Percentiles rank a stretch among this genome's conserved stretches.
Evolutionary conservation across 2,113 vertebrate species (phyloP).

Genomic region (Nibea albiflora): DNA sequence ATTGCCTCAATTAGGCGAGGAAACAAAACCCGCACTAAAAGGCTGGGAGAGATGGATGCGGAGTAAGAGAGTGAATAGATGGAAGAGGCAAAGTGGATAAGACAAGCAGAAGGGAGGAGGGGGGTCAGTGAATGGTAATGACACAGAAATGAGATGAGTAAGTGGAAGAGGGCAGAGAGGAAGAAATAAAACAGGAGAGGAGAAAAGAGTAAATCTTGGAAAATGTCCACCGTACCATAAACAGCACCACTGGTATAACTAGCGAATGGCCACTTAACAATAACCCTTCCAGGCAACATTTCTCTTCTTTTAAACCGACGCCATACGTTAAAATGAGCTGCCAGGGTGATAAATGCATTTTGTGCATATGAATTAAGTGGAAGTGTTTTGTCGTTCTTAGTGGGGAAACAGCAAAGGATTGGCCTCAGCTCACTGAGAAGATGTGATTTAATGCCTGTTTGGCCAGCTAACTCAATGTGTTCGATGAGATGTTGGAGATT

Average conservation of each 20-base stretch:
- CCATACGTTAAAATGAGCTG: background rate
- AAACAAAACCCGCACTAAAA: slow-evolving; percentile 58
- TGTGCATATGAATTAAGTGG: background rate
- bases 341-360: background rate
- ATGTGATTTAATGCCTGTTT: slow-evolving; percentile 40
- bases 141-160: slow-evolving; percentile 48
- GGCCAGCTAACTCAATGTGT: background rate
- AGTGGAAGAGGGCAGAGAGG: slow-evolving; percentile 28
- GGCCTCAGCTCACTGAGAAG: slow-evolving; percentile 14
- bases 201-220: background rate
- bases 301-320: background rate
- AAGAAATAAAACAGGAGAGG: slow-evolving; percentile 1
- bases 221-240: slow-evolving; percentile 4
- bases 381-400: background rate
- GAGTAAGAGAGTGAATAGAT: slow-evolving; percentile 53
- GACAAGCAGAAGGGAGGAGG: slow-evolving; percentile 56
- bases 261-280: background rate
- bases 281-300: background rate
- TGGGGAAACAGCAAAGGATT: background rate
- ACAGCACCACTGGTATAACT: slow-evolving; percentile 1
- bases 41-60: slow-evolving; percentile 43
- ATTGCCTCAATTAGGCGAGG: slow-evolving; percentile 52
- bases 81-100: slow-evolving; percentile 60
- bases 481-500: background rate
- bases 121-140: slow-evolving; percentile 39